These are phyloP conservation scores for Pseudococcus viburni DNA, from an alignment of 2,888 invertebrate genomes.

Conservation along the genomic window DNA sequence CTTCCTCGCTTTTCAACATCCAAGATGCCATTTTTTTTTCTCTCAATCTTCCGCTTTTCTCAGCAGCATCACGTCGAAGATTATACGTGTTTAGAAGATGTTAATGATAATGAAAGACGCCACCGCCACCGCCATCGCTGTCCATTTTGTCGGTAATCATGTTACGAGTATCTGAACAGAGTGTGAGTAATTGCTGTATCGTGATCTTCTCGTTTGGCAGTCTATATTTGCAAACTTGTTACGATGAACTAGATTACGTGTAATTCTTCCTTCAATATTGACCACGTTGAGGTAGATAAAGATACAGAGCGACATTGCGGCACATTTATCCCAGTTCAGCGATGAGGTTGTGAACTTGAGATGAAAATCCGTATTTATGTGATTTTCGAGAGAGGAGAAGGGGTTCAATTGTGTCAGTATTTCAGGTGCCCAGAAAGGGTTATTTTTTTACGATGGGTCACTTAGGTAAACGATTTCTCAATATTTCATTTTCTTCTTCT, in stretches of 20 bases:
- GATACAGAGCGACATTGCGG: no score
- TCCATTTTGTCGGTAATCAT: background rate
- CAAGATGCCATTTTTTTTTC: background rate
- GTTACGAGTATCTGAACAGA: background rate
- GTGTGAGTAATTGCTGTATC: background rate
- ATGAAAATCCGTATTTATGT: no score
- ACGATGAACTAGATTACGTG: background rate
- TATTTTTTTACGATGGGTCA: no score
- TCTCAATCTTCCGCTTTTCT: background rate
- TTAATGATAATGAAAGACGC: background rate
- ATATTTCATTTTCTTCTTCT: no score
- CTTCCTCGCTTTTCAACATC: background rate
- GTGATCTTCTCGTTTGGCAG: background rate
- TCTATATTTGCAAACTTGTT: background rate
- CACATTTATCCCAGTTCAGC: no score
- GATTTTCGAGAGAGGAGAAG: no score
- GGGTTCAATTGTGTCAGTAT: no score
- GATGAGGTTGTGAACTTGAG: no score
- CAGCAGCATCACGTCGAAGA: background rate
- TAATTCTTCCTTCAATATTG: no score
- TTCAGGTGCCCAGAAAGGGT: no score
- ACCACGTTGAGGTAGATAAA: no score
- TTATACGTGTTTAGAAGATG: background rate
- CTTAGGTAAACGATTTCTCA: no score
- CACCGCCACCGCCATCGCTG: background rate